Evolutionary conservation across 2,888 invertebrate genomes (phyloP).

Genomic region (Drosophila recens): DNA sequence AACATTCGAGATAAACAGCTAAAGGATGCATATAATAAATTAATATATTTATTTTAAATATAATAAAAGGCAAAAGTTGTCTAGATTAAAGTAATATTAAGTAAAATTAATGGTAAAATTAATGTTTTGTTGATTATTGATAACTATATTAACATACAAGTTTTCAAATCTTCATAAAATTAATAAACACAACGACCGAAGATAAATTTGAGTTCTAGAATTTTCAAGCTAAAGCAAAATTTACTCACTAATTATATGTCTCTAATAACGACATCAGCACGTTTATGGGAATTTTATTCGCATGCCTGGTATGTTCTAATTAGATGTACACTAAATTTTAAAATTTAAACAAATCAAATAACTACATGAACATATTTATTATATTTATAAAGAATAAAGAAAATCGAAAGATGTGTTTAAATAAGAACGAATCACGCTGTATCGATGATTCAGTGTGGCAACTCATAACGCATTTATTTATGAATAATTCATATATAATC

Average conservation of each 20-base stretch:
- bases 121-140: no score
- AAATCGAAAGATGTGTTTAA: background rate
- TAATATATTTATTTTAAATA: background rate
- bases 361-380: no score
- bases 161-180: no score
- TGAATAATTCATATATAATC: constrained; percentile 65
- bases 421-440: background rate
- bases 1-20: constrained; percentile 8
- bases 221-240: no score
- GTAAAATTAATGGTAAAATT: background rate
- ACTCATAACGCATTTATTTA: constrained; percentile 54
- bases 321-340: background rate
- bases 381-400: background rate
- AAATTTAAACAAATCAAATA: no score
- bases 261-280: no score
- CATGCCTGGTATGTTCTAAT: no score
- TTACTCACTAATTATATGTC: no score
- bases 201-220: no score
- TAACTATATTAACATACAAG: no score
- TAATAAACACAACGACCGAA: no score
- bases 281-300: no score
- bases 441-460: background rate
- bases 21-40: background rate
- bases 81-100: background rate
- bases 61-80: background rate